phyloP scores from a whole-genome alignment of 2,113 vertebrate species.

The Anser cygnoides region DNA sequence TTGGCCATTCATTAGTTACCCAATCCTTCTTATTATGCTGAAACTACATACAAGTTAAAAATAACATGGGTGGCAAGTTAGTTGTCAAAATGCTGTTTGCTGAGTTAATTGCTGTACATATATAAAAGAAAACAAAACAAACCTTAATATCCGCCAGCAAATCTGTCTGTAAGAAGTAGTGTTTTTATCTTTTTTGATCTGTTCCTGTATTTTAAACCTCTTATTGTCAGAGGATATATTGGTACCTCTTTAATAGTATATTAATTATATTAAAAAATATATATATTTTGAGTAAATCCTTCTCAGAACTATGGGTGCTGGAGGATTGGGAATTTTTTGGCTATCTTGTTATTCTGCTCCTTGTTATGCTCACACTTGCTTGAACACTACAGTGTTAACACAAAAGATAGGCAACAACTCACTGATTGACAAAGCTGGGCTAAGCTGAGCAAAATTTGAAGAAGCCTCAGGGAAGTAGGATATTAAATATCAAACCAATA shows the following conservation, averaged over 20 bases:
- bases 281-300: background rate
- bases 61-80: background rate
- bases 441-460: background rate
- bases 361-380: background rate
- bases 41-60: background rate
- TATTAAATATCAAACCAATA: conserved; percentile 1
- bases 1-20: background rate
- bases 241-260: background rate
- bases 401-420: background rate
- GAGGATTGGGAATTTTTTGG: background rate
- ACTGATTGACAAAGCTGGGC: background rate
- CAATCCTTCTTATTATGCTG: background rate
- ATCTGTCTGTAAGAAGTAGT: background rate
- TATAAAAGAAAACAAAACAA: rapidly evolving
- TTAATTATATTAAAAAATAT: background rate
- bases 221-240: background rate
- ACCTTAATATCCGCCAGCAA: background rate
- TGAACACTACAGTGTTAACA: background rate
- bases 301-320: background rate
- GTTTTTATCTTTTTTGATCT: background rate
- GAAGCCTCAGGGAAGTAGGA: background rate
- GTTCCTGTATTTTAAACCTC: background rate
- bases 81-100: background rate
- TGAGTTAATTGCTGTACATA: background rate
- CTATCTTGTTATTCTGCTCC: background rate